Conservation (phyloP, 1,140 invertebrate species). For the Diploscapter pachys region DNA sequence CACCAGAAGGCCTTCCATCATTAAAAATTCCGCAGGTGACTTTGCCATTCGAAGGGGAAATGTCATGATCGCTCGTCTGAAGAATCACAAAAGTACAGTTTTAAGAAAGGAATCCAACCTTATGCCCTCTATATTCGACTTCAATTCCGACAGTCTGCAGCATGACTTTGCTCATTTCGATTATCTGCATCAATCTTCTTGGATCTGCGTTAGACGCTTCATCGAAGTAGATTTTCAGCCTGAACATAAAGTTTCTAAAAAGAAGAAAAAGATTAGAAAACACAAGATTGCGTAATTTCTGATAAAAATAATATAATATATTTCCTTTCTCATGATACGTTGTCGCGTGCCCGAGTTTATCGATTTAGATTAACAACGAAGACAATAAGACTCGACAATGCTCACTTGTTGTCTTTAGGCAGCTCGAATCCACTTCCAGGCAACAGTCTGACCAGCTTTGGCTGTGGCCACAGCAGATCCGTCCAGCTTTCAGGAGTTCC, state of each 20-base stretch:
- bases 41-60: constrained; percentile 10
- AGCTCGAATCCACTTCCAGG: constrained; percentile 11
- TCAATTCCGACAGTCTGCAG: constrained; percentile 29
- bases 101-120: background rate
- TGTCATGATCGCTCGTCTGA: constrained; percentile 26
- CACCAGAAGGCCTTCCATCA: constrained; percentile 31
- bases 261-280: background rate
- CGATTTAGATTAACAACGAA: no score
- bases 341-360: no score
- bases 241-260: constrained; percentile 15
- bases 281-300: no score
- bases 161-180: constrained; percentile 34
- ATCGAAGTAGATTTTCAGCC: constrained; percentile 44
- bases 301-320: background rate
- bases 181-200: constrained; percentile 38
- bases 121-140: constrained; percentile 42
- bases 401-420: constrained; percentile 19
- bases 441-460: constrained; percentile 15
- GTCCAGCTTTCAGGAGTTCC: constrained; percentile 35
- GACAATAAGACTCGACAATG: no score
- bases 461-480: constrained; percentile 43
- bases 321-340: background rate
- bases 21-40: constrained; percentile 39
- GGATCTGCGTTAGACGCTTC: constrained; percentile 33
- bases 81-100: background rate